Conservation (phyloP, 1,140 invertebrate species). For the Drosophila mojavensis region DNA sequence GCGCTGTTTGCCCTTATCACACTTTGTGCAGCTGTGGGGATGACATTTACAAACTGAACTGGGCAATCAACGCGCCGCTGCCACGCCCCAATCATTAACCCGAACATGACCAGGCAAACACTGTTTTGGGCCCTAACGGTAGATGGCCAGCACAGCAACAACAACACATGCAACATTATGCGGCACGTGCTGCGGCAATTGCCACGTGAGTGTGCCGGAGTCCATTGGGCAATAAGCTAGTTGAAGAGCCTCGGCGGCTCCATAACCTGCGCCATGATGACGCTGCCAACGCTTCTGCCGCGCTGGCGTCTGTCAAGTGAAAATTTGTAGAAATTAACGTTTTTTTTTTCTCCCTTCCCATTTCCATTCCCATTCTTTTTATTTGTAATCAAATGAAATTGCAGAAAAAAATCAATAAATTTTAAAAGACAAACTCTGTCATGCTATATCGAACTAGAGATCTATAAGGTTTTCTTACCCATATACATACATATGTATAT, state of each 20-base stretch:
- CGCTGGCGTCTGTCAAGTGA: slow-evolving; percentile 65
- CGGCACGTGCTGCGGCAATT: slow-evolving; percentile 65
- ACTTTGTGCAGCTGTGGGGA: slow-evolving; percentile 32
- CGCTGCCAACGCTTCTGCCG: slow-evolving; percentile 33
- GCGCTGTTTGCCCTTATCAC: slow-evolving; percentile 18
- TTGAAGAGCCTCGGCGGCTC: slow-evolving; percentile 27
- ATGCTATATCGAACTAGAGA: slow-evolving; percentile 27
- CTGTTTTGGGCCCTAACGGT: slow-evolving; percentile 63
- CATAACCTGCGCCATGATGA: slow-evolving; percentile 34
- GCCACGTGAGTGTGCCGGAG: slow-evolving; percentile 52
- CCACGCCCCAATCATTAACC: slow-evolving; percentile 80
- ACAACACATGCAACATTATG: slow-evolving; percentile 51
- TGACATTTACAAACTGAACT: slow-evolving; percentile 65
- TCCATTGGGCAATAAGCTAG: slow-evolving; percentile 24
- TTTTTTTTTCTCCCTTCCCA: slow-evolving; percentile 4
- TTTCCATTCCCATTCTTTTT: background rate
- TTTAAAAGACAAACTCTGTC: slow-evolving; percentile 34
- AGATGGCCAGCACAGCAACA: slow-evolving; percentile 27
- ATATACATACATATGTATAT: background rate
- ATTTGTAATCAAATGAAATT: slow-evolving; percentile 78
- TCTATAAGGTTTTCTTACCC: background rate
- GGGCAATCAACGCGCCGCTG: slow-evolving; percentile 67
- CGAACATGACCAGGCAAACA: slow-evolving; percentile 74
- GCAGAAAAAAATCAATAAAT: slow-evolving; percentile 80
- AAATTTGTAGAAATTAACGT: slow-evolving; percentile 83